These are phyloP conservation scores for Distichodus sexfasciatus DNA, from an alignment of 2,797 vertebrate species.

Conservation along the genomic window DNA sequence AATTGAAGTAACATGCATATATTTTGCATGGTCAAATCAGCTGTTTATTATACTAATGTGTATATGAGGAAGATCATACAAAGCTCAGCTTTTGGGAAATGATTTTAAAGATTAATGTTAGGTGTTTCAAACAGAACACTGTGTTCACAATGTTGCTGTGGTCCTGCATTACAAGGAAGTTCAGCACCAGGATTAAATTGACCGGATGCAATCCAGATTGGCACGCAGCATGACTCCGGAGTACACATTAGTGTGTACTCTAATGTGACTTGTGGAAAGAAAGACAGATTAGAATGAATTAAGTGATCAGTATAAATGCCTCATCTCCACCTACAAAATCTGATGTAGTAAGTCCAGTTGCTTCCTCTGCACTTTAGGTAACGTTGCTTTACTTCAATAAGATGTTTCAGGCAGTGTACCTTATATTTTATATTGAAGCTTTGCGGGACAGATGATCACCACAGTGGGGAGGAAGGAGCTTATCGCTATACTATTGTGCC, in stretches of 20 bases:
- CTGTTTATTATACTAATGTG: not conserved
- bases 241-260: constrained; percentile 20
- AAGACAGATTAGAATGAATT: constrained; percentile 69
- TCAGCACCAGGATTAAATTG: not conserved
- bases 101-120: not conserved
- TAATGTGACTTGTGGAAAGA: constrained; percentile 44
- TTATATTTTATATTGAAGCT: not conserved
- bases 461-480: not conserved
- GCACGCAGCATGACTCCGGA: not conserved
- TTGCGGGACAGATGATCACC: not conserved
- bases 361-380: not conserved
- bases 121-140: not conserved
- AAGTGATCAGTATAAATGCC: constrained; percentile 73
- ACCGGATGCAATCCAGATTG: not conserved
- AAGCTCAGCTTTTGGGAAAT: not conserved
- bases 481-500: not conserved
- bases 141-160: not conserved
- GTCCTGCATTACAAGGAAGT: constrained; percentile 1
- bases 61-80: not conserved
- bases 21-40: too few relatives aligned
- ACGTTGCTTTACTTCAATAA: constrained; percentile 3
- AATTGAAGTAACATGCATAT: not conserved
- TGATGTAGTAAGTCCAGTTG: constrained; percentile 12
- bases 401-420: not conserved
- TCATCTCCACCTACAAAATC: constrained; percentile 37